Evolutionary conservation across 2,113 vertebrate genomes (phyloP).

Genomic region (Cololabis saira): DNA sequence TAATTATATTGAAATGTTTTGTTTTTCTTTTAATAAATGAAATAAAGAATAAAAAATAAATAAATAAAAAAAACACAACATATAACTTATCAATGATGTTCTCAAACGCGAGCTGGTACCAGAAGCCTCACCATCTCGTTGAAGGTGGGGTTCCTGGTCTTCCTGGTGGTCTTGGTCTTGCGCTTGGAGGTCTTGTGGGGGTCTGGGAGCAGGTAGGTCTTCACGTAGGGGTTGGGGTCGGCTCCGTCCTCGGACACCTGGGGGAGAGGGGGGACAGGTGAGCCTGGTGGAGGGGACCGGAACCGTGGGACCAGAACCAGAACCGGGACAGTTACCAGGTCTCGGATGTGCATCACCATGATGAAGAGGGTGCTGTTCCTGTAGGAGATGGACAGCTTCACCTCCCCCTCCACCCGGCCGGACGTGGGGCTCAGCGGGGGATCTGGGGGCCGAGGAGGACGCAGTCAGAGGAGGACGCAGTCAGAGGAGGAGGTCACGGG

Average conservation of each 20-base stretch:
- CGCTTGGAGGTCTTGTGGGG: constrained; percentile 95
- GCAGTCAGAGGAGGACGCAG: background rate
- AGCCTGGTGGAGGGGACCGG: too few relatives aligned
- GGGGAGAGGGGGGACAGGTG: too few relatives aligned
- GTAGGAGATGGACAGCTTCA: constrained; percentile 96
- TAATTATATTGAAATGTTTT: too few relatives aligned
- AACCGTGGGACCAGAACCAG: too few relatives aligned
- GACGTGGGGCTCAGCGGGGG: constrained; percentile 86
- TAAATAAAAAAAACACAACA: too few relatives aligned
- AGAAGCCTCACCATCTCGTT: constrained; percentile 98
- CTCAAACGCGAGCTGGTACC: too few relatives aligned
- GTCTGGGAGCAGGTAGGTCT: constrained; percentile 97
- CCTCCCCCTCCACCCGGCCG: constrained; percentile 93
- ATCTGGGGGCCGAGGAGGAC: too few relatives aligned
- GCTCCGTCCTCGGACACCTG: constrained; percentile 95
- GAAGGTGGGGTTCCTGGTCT: constrained; percentile 97
- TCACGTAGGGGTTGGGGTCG: constrained; percentile 98
- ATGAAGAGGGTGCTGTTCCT: constrained; percentile 96
- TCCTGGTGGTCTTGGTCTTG: constrained; percentile 96
- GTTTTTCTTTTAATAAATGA: too few relatives aligned
- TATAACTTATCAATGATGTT: too few relatives aligned
- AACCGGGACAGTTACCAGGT: constrained; percentile 85
- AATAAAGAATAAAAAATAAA: too few relatives aligned
- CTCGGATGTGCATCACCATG: constrained; percentile 99
- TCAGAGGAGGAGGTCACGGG: background rate